phyloP scores from a whole-genome alignment of 2,113 vertebrate genomes.

The Fregetta grallaria region DNA sequence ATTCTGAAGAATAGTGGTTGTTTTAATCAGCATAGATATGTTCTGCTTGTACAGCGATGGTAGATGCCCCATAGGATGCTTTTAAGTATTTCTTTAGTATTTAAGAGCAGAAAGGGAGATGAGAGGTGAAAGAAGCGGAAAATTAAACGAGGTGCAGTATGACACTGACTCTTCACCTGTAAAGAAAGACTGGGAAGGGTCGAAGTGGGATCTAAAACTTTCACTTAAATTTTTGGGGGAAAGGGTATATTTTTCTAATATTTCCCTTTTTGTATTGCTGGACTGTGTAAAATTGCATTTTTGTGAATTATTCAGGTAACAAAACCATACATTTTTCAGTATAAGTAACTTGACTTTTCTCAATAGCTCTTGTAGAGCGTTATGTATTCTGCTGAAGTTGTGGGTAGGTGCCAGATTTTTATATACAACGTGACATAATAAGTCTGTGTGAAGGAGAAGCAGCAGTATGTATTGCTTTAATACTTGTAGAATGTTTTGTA shows the following conservation, averaged over 20 bases:
- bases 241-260: background rate
- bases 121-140: background rate
- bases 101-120: background rate
- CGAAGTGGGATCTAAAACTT: background rate
- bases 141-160: background rate
- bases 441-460: background rate
- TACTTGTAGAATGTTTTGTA: background rate
- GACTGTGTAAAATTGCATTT: background rate
- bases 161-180: background rate
- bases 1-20: background rate
- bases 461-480: background rate
- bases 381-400: background rate
- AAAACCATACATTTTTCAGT: background rate
- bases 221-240: background rate
- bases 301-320: background rate
- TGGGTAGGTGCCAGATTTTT: background rate
- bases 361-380: fast-evolving
- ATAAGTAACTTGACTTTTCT: background rate
- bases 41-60: background rate
- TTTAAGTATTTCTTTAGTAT: background rate
- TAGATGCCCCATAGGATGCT: background rate
- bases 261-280: background rate
- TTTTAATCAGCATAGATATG: background rate
- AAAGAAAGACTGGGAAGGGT: background rate
- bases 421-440: fast-evolving